phyloP scores from a whole-genome alignment of 1,140 invertebrate genomes.

The Cotesia chilonis region DNA sequence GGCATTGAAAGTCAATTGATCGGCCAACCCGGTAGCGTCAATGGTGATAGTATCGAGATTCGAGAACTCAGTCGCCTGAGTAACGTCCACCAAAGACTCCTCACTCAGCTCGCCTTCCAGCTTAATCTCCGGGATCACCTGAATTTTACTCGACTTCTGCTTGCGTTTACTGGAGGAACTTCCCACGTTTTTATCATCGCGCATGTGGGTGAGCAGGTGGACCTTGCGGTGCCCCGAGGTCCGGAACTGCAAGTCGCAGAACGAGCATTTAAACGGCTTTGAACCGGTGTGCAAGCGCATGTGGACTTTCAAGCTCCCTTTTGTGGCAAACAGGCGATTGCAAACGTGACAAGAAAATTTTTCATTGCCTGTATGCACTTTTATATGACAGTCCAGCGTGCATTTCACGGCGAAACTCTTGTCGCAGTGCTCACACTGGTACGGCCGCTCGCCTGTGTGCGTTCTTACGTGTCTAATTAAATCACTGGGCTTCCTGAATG shows the following conservation, averaged over 20 bases:
- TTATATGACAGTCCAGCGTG: slow-evolving; percentile 71
- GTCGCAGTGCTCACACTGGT: slow-evolving; percentile 70
- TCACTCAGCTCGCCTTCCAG: slow-evolving; percentile 8
- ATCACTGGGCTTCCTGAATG: slow-evolving; percentile 68
- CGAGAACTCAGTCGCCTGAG: slow-evolving; percentile 33
- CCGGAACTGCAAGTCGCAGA: slow-evolving; percentile 73
- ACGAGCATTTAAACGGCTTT: slow-evolving; percentile 74
- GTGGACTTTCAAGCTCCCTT: slow-evolving; percentile 75
- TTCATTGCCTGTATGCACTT: slow-evolving; percentile 69
- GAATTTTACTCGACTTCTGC: slow-evolving; percentile 40
- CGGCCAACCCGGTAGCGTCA: slow-evolving; percentile 39
- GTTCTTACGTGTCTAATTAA: slow-evolving; percentile 67
- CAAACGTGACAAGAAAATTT: slow-evolving; percentile 71
- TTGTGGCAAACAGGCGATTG: slow-evolving; percentile 69
- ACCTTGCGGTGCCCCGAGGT: slow-evolving; percentile 76
- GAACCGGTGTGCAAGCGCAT: slow-evolving; percentile 75
- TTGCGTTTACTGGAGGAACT: slow-evolving; percentile 31
- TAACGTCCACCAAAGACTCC: slow-evolving; percentile 7
- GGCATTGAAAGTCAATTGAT: slow-evolving; percentile 53
- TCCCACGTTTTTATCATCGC: slow-evolving; percentile 49
- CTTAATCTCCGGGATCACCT: slow-evolving; percentile 39
- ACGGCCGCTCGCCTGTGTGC: slow-evolving; percentile 77
- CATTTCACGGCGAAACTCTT: slow-evolving; percentile 76
- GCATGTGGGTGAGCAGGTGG: slow-evolving; percentile 70
- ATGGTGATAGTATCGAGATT: slow-evolving; percentile 46